A percentile compares a stretch with the other conserved stretches of the same genome.
Conservation (phyloP, 2,888 invertebrate genomes). For the Rosalia funebris region DNA sequence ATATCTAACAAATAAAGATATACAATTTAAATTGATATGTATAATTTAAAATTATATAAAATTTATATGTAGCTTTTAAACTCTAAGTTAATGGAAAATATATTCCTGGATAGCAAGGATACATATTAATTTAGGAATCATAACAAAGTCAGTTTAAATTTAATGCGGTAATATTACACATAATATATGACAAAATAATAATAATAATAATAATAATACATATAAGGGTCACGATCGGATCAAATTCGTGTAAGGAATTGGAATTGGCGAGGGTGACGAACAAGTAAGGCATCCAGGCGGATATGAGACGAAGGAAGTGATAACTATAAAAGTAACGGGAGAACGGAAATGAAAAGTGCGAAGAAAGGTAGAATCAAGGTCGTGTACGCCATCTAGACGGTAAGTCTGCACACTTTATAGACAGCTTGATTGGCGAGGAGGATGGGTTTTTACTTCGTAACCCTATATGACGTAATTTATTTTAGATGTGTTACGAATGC, state of each 20-base stretch:
- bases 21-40: no score
- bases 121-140: no score
- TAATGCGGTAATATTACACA: no score
- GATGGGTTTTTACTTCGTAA: constrained; percentile 42
- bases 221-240: constrained; percentile 37
- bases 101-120: no score
- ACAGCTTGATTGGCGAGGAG: constrained; percentile 53
- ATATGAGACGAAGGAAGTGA: constrained; percentile 57
- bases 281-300: constrained; percentile 40
- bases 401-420: constrained; percentile 55
- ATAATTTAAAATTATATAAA: no score
- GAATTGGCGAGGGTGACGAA: constrained; percentile 31
- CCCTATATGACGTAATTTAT: constrained; percentile 11
- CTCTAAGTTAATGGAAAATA: no score
- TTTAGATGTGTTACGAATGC: background rate
- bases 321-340: constrained; percentile 62
- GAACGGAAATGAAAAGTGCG: constrained; percentile 62
- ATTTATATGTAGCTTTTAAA: no score
- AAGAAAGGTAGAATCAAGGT: constrained; percentile 61
- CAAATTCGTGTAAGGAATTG: constrained; percentile 44
- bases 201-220: no score
- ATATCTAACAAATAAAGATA: no score
- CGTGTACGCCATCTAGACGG: constrained; percentile 61
- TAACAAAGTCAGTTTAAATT: no score
- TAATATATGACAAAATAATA: no score